A percentile compares a stretch with the other conserved stretches of the same genome.
These are phyloP conservation scores for Chrysodeixis includens DNA, from an alignment of 2,888 invertebrate genomes.

Conservation along the genomic window DNA sequence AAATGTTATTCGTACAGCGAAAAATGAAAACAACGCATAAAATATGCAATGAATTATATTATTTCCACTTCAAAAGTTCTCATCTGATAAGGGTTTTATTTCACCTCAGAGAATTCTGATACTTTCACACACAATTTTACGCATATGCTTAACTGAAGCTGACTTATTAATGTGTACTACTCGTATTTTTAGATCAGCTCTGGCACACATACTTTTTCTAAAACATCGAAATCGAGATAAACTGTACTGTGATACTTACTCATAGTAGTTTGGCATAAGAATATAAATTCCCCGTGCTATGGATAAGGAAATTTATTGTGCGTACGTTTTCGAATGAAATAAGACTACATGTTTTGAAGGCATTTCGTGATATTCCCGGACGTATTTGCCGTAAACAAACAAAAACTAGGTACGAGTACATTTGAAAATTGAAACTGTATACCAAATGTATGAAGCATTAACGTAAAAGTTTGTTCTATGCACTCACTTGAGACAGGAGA, in stretches of 20 bases:
- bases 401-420: neutral
- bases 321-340: neutral
- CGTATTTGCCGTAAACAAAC: neutral
- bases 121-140: slow-evolving; percentile 20
- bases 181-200: neutral
- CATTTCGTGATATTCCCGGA: neutral
- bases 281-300: neutral
- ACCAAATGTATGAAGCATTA: slow-evolving; percentile 24
- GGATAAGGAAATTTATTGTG: neutral
- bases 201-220: neutral
- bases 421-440: slow-evolving; percentile 38
- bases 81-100: slow-evolving; percentile 47
- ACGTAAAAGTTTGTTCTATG: slow-evolving; percentile 44
- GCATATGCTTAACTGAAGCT: slow-evolving; percentile 16
- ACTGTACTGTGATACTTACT: neutral
- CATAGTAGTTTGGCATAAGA: neutral
- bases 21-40: slow-evolving; percentile 14
- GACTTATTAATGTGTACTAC: slow-evolving; percentile 4
- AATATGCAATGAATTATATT: slow-evolving; percentile 30
- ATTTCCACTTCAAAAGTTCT: slow-evolving; percentile 29
- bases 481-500: slow-evolving; percentile 47
- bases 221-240: neutral
- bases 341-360: neutral
- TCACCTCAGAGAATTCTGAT: slow-evolving; percentile 44
- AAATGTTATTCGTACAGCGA: slow-evolving; percentile 1